These are phyloP conservation scores for Cichlasoma orientale DNA, from an alignment of 2,797 vertebrate species.

Conservation along the genomic window DNA sequence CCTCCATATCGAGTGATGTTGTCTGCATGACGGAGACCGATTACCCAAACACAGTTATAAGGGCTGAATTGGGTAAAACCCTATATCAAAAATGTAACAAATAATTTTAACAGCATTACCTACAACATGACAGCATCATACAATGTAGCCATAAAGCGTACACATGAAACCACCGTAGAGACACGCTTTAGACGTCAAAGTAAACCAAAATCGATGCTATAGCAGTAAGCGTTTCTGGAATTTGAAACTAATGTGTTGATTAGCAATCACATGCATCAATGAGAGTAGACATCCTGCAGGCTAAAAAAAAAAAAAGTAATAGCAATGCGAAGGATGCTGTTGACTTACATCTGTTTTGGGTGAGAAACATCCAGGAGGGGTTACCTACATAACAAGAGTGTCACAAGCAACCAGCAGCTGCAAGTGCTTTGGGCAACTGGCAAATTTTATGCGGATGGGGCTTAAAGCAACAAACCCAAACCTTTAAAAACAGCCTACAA, in stretches of 20 bases:
- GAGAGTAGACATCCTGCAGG: not conserved
- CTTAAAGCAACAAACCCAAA: not conserved
- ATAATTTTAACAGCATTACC: too few relatives aligned
- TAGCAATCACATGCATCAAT: not conserved
- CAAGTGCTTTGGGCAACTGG: not conserved
- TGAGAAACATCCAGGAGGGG: not conserved
- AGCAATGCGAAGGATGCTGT: too few relatives aligned
- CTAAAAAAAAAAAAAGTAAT: not conserved
- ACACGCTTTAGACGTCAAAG: not conserved
- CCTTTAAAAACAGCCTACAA: not conserved
- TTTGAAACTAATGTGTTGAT: not conserved
- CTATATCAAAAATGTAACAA: too few relatives aligned
- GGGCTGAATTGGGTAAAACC: too few relatives aligned
- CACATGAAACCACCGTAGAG: not conserved
- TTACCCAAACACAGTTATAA: not conserved
- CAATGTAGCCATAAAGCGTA: not conserved
- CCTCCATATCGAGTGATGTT: not conserved
- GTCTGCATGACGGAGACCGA: not conserved
- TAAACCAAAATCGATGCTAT: not conserved
- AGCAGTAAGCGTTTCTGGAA: not conserved
- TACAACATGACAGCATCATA: not conserved
- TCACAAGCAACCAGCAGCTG: not conserved
- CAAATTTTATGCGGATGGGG: not conserved
- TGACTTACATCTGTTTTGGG: too few relatives aligned
- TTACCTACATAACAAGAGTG: not conserved